These are phyloP conservation scores for Coturnix japonica DNA, from an alignment of 2,113 vertebrate species.

Conservation along the genomic window DNA sequence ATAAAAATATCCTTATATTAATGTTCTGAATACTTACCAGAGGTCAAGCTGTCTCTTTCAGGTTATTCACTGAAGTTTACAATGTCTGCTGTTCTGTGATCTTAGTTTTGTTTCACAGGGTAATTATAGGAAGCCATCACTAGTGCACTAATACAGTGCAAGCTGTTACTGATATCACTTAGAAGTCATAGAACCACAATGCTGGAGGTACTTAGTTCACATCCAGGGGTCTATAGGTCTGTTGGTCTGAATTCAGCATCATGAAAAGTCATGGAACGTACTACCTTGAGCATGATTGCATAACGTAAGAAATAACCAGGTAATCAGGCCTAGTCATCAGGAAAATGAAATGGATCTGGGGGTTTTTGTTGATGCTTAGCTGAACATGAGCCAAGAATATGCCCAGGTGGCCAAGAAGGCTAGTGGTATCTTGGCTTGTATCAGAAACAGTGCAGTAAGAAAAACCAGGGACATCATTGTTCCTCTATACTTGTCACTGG, in stretches of 20 bases:
- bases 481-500: no score
- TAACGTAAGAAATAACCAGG: background rate
- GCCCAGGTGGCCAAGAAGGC: no score
- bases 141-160: slow-evolving; percentile 45
- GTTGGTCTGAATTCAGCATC: background rate
- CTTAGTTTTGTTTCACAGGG: slow-evolving; percentile 65
- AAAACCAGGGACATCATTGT: no score
- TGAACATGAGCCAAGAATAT: no score
- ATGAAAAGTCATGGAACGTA: background rate
- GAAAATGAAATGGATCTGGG: no score
- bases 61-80: background rate
- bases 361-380: no score
- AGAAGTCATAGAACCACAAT: slow-evolving; percentile 67
- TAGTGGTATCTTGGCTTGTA: no score
- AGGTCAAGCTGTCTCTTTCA: background rate
- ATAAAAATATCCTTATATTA: background rate
- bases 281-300: background rate
- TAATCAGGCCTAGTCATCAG: background rate
- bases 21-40: background rate
- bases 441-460: no score
- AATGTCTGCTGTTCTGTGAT: slow-evolving; percentile 64
- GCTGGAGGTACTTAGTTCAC: slow-evolving; percentile 48
- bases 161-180: slow-evolving; percentile 74
- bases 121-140: slow-evolving; percentile 51
- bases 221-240: background rate